Evolutionary conservation across 1,140 invertebrate species (phyloP).

Genomic region (Scaptomyza pallida): DNA sequence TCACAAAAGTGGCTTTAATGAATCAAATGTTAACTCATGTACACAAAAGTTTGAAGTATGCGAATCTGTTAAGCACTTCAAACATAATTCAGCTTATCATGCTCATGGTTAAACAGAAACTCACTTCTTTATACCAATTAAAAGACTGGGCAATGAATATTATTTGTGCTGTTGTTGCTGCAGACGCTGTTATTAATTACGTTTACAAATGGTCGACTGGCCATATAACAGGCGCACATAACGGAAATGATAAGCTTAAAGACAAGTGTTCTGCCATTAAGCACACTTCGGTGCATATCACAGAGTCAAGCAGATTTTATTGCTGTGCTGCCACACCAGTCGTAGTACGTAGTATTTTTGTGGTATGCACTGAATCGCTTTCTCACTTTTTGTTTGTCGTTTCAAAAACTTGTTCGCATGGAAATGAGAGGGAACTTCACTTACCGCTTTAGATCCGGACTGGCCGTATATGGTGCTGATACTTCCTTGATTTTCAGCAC

Average conservation of each 20-base stretch:
- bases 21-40: background rate
- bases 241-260: constrained; percentile 66
- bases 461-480: constrained; percentile 91
- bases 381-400: background rate
- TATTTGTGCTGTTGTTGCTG: constrained; percentile 3
- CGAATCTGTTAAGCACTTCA: background rate
- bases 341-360: background rate
- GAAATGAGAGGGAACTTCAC: constrained; percentile 19
- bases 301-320: constrained; percentile 33
- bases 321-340: too few relatives aligned
- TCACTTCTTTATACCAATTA: constrained; percentile 11
- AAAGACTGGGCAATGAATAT: constrained; percentile 7
- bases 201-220: constrained; percentile 51
- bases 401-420: background rate
- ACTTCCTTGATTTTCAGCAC: constrained; percentile 95
- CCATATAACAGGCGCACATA: constrained; percentile 33
- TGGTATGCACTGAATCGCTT: background rate
- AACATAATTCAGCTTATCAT: background rate
- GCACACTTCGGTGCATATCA: constrained; percentile 38
- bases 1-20: background rate
- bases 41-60: background rate
- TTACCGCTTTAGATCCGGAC: constrained; percentile 88
- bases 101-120: background rate
- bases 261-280: constrained; percentile 48
- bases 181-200: constrained; percentile 63